Base-by-base conservation (phyloP, 2,888 invertebrate genomes). In the Acleris sparsana region DNA sequence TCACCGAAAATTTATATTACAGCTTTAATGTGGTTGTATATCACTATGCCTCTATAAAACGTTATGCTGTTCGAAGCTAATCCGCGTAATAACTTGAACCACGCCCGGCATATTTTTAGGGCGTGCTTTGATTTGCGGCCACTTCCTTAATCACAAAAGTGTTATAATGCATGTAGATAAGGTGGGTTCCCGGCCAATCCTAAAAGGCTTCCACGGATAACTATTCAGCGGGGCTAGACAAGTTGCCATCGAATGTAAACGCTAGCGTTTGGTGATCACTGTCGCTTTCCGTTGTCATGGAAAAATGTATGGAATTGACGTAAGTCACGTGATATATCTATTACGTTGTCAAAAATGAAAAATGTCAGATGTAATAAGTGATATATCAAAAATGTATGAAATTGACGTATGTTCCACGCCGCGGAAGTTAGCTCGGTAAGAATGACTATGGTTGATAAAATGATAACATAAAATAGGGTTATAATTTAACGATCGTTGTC, bases 121-220 rank as follows among this genome's bases (percentile, higher is more conserved):
- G 85, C 74, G 82, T 75, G 82, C 68, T 80, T 80, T 85, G 84
- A 85, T 83, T 83, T 85, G 74, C 78, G 71, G 73, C 75, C 75
- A 76, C 79, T 85, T 83, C 84, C 83, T 84, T 80, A 85, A 85
- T 85, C 80, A 84, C 75, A 75, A 75, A 80, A 82, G 80, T 83
- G 84, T 81, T 80, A 72, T 75, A 72, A 68, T 73, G 71, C 69
- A 71, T 71, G 65, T 67, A 64, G 67, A 72, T 72, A 70, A 64
- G 61, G 62, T 49, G 46, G 48, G 60, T 62, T 52, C 62, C n/a
- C 52, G 51, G 53, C 48, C 61, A 18, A 7, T 49, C 58, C 18
- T 69, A 56, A 59, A 62, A 62, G 61, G 67, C 53, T 61, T 46
- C 6, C 52, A 58, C 44, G 44, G 43, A 51, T 43, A 48, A 59